Evolutionary conservation across 2,888 invertebrate species (phyloP).

Genomic region (Eristalis tenax): DNA sequence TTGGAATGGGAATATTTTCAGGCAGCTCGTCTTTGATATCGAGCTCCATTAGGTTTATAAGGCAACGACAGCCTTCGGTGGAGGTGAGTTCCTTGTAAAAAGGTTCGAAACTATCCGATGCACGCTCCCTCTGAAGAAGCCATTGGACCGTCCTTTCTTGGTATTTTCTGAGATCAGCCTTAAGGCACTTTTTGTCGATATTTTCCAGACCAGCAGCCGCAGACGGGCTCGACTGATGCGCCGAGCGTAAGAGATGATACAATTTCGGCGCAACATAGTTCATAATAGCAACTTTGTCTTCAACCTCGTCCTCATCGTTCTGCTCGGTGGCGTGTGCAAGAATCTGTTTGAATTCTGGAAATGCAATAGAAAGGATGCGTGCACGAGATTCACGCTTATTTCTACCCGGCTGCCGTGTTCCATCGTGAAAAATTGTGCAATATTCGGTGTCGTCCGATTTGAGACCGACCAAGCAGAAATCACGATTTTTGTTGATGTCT

Average conservation of each 20-base stretch:
- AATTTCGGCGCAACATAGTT: conserved; percentile 77
- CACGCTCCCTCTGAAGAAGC: conserved; percentile 85
- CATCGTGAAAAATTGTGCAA: conserved; percentile 56
- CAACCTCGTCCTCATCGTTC: neutral
- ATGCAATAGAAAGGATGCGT: conserved; percentile 35
- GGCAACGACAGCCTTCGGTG: conserved; percentile 74
- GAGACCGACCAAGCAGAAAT: conserved; percentile 50
- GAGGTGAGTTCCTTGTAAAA: conserved; percentile 73
- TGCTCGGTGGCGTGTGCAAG: neutral
- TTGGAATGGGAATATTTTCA: conserved; percentile 78
- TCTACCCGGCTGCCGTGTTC: conserved; percentile 12
- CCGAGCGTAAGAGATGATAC: conserved; percentile 73
- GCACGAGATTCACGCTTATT: neutral
- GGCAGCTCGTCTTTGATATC: conserved; percentile 76
- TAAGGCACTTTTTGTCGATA: conserved; percentile 79
- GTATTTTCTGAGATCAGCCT: conserved; percentile 84
- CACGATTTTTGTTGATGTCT: conserved; percentile 31
- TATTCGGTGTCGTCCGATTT: conserved; percentile 46
- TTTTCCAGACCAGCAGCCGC: conserved; percentile 3
- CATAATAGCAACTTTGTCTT: conserved; percentile 73
- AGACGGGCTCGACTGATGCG: conserved; percentile 73
- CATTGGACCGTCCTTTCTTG: conserved; percentile 86
- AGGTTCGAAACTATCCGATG: conserved; percentile 52
- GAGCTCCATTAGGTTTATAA: conserved; percentile 76
- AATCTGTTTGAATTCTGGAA: conserved; percentile 33